Evolutionary conservation across 2,888 invertebrate genomes (phyloP).

Genomic region (Caenorhabditis sp.): DNA sequence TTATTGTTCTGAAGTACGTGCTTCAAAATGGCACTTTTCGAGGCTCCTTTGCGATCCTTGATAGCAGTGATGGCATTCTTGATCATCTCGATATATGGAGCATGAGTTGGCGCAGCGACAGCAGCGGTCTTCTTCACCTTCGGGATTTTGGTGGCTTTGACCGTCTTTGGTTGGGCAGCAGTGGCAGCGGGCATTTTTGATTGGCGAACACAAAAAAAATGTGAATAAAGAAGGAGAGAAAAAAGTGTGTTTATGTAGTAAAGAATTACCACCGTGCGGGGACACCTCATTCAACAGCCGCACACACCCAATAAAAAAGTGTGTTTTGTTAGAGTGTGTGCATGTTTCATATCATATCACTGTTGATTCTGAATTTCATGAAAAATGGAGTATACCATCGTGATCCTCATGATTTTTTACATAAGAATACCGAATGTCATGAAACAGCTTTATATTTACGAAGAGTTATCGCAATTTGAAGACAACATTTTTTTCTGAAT

Average conservation of each 20-base stretch:
- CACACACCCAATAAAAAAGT: background rate
- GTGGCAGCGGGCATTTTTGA: constrained; percentile 4
- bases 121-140: constrained; percentile 9
- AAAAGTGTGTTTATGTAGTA: background rate
- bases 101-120: constrained; percentile 54
- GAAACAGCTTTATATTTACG: too few species aligned
- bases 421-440: too few species aligned
- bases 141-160: constrained; percentile 14
- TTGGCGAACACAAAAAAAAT: background rate
- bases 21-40: constrained; percentile 73
- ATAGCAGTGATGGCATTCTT: constrained; percentile 71
- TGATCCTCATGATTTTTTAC: too few species aligned
- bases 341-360: too few species aligned
- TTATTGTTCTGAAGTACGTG: constrained; percentile 72
- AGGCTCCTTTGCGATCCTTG: constrained; percentile 73
- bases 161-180: constrained; percentile 1
- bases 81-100: constrained; percentile 73
- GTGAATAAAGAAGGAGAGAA: too few species aligned
- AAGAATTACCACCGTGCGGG: background rate
- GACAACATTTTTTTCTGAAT: too few species aligned
- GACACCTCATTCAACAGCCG: constrained; percentile 4
- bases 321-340: background rate
- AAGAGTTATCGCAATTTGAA: too few species aligned
- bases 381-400: too few species aligned
- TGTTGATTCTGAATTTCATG: too few species aligned